Conservation (phyloP, 37 sponge, comb jelly and placozoan species). For the Cliona cf. orientalis region DNA sequence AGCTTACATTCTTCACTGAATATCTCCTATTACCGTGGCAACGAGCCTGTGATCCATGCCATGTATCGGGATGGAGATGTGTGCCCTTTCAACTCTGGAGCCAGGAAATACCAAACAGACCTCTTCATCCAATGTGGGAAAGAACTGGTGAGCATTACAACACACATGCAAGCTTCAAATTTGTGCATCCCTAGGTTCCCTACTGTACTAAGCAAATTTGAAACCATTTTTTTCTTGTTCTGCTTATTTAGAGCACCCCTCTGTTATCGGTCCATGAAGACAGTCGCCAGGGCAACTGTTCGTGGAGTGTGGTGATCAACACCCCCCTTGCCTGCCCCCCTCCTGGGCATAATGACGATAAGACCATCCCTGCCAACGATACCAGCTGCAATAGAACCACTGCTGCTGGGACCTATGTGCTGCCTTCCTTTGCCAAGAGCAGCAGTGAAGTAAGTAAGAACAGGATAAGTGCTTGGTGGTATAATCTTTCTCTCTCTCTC, state of each 20-base stretch:
- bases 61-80: constrained; percentile 27
- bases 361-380: neutral
- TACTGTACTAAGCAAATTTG: neutral
- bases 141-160: neutral
- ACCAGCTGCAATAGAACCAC: neutral
- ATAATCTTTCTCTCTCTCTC: neutral
- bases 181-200: neutral
- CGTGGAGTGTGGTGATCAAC: constrained; percentile 14
- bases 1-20: constrained; percentile 31
- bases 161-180: neutral
- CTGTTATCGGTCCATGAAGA: constrained; percentile 6
- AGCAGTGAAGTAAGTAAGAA: neutral
- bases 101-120: constrained; percentile 18
- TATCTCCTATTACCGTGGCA: neutral
- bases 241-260: constrained; percentile 17
- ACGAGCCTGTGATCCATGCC: constrained; percentile 10
- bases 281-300: neutral
- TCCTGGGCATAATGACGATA: neutral
- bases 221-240: neutral
- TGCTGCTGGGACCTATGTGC: neutral
- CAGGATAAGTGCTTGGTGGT: neutral
- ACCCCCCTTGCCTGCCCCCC: constrained; percentile 6
- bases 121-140: constrained; percentile 31
- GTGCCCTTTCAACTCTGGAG: neutral
- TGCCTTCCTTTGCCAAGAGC: neutral